A percentile compares a stretch with the other conserved stretches of the same genome.
These are phyloP conservation scores for Neoarius graeffei DNA, from an alignment of 2,113 vertebrate genomes.

Conservation along the genomic window DNA sequence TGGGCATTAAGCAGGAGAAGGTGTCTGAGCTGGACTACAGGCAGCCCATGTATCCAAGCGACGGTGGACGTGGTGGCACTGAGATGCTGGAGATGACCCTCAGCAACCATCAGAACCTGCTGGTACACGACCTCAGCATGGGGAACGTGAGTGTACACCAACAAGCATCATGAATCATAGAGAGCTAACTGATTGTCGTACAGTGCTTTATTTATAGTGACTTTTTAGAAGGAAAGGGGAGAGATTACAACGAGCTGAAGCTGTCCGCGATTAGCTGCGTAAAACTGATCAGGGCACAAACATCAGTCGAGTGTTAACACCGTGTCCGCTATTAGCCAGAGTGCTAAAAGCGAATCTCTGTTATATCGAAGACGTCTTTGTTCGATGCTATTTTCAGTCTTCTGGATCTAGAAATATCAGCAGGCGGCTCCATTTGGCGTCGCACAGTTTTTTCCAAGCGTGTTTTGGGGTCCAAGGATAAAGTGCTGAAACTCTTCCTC, in stretches of 20 bases:
- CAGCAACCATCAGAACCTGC: constrained; percentile 76
- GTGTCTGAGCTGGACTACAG: constrained; percentile 87
- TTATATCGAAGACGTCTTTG: background rate
- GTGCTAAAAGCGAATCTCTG: background rate
- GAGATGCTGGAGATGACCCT: constrained; percentile 81
- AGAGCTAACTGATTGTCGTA: background rate
- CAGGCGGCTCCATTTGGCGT: background rate
- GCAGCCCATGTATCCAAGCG: constrained; percentile 73
- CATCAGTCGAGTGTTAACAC: background rate
- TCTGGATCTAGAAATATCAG: background rate
- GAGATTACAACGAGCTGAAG: background rate
- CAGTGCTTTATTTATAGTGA: background rate
- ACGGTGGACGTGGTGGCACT: constrained; percentile 22
- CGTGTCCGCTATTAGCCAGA: background rate
- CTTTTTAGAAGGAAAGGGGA: background rate
- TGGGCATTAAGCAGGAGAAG: constrained; percentile 95
- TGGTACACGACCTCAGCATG: constrained; percentile 87
- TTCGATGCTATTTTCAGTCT: background rate
- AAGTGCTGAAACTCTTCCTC: background rate
- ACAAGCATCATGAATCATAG: background rate
- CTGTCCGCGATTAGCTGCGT: background rate
- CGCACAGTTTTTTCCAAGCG: background rate
- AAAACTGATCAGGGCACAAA: background rate
- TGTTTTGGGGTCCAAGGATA: background rate
- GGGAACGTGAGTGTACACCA: constrained; percentile 65